These are phyloP conservation scores for Oxyura jamaicensis DNA, from an alignment of 2,113 vertebrate species.

Conservation along the genomic window DNA sequence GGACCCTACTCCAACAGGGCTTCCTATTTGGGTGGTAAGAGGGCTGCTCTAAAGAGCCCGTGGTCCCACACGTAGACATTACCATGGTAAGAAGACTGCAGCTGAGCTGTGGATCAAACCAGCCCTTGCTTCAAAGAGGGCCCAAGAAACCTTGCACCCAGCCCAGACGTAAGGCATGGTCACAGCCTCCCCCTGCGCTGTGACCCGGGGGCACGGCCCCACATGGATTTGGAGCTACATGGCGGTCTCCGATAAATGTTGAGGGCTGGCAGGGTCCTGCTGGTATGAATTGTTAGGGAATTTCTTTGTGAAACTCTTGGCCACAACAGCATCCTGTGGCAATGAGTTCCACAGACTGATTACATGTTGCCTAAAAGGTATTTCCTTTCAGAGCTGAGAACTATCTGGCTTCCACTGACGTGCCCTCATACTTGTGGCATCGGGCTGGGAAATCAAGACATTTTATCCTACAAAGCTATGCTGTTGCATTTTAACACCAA, in stretches of 20 bases:
- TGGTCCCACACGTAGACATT: not conserved
- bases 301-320: not conserved
- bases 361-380: not conserved
- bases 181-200: not conserved
- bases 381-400: conserved; percentile 19
- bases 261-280: not conserved
- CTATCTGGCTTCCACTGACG: not conserved
- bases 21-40: not conserved
- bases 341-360: conserved; percentile 1
- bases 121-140: not conserved
- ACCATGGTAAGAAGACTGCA: not conserved
- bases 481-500: not conserved
- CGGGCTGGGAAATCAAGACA: not conserved
- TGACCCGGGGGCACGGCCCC: not conserved
- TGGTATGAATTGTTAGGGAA: not conserved
- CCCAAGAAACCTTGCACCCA: not conserved
- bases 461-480: not conserved
- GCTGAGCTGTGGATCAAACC: not conserved
- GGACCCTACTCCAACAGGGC: not conserved
- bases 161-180: not conserved
- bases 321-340: not conserved
- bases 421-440: conserved; percentile 8
- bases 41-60: not conserved
- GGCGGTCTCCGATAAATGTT: not conserved
- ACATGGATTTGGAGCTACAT: not conserved